Base-by-base conservation (phyloP, 30 jellyfish, hydroid and myxozoan genomes). In the Turritopsis dohrnii region DNA sequence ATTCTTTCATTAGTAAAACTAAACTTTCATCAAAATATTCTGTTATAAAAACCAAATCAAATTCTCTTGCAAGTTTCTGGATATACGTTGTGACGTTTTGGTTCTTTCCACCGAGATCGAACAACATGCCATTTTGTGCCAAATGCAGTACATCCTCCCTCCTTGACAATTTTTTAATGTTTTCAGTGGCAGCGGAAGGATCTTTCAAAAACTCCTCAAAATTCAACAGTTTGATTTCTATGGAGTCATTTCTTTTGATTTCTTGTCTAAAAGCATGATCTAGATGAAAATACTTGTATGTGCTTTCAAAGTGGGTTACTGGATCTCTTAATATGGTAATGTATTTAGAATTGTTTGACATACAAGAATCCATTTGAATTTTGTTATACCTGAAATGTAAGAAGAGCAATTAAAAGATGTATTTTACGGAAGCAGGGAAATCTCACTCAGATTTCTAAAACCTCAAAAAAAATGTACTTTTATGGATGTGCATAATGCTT, bases 1-100 rank as follows among this genome's bases (percentile, higher is more conserved):
- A 71, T 75, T 86, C 92, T 24, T 88, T 75, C 87, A 54, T 93
- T 85, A 93, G 76, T 79, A 93, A 81, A 16, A 93, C 96, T 75
- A 93, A 91, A 85, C 96, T 93, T 71, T 93, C 98, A 66, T 93
- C 98, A 72, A 93, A 93, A 74, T 93, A 89, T 71, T 93, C 98
- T 72, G 85, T 80, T 21, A 93, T 54, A 88, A 93, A 22, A 66
- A 93, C 96, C 79, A 93, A 90, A 52, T 85, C 88, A 87, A 93
- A 94, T 84, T 93, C 98, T 82, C 65, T 54, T 52, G 83, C 96
- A 21, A 93, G 54, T 71, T 71, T 88, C 74, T 71, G 71, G 17
- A 93, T 66, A 30, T 87, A 87, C 28, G 71, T 80, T 16, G 17
- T 13, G 27, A 88, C 89, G 18, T 82, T 83, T 8, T 19, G 23